Percentiles rank a stretch among this genome's conserved stretches.
phyloP scores from a whole-genome alignment of 2,113 vertebrate genomes.

The Athene cunicularia region DNA sequence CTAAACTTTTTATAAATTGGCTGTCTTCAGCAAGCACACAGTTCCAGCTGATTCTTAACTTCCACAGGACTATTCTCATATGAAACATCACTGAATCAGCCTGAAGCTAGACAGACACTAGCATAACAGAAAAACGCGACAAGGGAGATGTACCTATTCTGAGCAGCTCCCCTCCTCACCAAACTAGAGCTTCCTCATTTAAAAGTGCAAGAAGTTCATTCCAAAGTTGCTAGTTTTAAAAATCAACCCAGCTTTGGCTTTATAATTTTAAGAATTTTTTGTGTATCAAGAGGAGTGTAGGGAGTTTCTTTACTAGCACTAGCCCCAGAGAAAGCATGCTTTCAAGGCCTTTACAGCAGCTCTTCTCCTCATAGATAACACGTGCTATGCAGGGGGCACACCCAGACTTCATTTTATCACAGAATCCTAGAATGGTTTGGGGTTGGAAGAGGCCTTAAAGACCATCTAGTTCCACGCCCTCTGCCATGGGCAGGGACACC shows the following conservation, averaged over 20 bases:
- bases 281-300: neutral
- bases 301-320: neutral
- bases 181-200: neutral
- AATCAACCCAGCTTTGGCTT: neutral
- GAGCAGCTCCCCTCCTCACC: neutral
- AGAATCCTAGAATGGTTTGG: neutral
- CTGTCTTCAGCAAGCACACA: neutral
- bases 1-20: neutral
- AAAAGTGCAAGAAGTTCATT: neutral
- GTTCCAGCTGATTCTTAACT: neutral
- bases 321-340: neutral
- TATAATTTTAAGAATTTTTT: neutral
- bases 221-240: neutral
- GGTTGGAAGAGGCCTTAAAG: neutral
- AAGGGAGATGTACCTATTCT: neutral
- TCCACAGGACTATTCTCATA: neutral
- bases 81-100: neutral
- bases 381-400: fast-evolving
- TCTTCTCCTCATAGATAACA: neutral
- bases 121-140: fast-evolving
- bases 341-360: neutral
- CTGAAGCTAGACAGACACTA: neutral
- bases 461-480: neutral
- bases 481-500: neutral
- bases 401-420: neutral